phyloP scores from a whole-genome alignment of 2,888 invertebrate species.

The Neoascia interrupta region DNA sequence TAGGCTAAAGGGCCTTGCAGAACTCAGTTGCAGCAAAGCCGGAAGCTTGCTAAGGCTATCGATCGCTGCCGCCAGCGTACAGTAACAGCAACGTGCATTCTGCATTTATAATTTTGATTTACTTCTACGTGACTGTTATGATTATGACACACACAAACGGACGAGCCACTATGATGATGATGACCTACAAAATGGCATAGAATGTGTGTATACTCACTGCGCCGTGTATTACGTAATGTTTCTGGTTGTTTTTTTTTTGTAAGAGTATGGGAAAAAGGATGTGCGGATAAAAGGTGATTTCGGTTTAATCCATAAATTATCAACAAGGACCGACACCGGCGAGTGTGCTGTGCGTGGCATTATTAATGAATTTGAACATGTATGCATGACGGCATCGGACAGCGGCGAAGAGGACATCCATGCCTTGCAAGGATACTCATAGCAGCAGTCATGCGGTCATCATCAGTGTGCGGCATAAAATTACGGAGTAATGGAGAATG shows the following conservation, averaged over 20 bases:
- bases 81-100: no score
- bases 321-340: slow-evolving; percentile 52
- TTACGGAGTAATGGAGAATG: slow-evolving; percentile 42
- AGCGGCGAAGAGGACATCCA: slow-evolving; percentile 39
- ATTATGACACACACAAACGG: slow-evolving; percentile 32
- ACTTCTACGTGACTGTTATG: slow-evolving; percentile 45
- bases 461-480: slow-evolving; percentile 40
- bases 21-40: slow-evolving; percentile 23
- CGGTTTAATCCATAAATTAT: slow-evolving; percentile 60
- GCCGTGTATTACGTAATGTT: slow-evolving; percentile 14
- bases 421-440: slow-evolving; percentile 54
- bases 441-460: slow-evolving; percentile 37
- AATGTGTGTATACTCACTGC: not conserved
- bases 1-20: slow-evolving; percentile 25
- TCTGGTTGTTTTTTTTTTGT: not conserved
- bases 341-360: slow-evolving; percentile 59
- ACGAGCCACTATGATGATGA: not conserved
- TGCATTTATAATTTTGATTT: slow-evolving; percentile 58
- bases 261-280: slow-evolving; percentile 14
- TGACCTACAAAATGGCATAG: slow-evolving; percentile 54
- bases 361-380: slow-evolving; percentile 48
- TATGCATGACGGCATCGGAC: slow-evolving; percentile 16
- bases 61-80: slow-evolving; percentile 46
- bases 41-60: slow-evolving; percentile 54
- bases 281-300: slow-evolving; percentile 51